Evolutionary conservation across 2,797 vertebrate genomes (phyloP), one percentile per base, ranked within the genome.

Genomic region (Brachyalestes nurse): DNA sequence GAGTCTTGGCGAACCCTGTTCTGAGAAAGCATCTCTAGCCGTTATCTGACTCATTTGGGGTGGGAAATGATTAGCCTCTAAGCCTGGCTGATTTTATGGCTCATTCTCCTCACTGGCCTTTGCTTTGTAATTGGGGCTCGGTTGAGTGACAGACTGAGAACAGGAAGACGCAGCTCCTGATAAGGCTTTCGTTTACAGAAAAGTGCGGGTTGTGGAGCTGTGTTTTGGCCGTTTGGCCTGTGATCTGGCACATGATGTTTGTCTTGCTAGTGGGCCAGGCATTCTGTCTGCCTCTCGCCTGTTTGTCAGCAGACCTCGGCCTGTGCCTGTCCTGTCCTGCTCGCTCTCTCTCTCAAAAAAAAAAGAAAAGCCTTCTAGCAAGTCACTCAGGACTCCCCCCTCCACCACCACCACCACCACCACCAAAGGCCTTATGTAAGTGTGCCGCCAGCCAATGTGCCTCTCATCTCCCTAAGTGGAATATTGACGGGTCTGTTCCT

Each of bases 91-190:
- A 78, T 10, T 83, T 81, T 83, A 79, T 17, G 57, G 62, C 75
- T 88, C 86, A 86, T 76, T 77, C 53, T 70, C 78, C 82, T 85
- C 87, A 84, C 79, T 88, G 84, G 82, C 53, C 75, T 47, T 70
- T 81, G 80, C 84, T 78, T 51, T 77, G 74, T 92, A 90, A 91
- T 91, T 92, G 86, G 85, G 82, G 79, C 84, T 88, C 88, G 38
- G 88, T 87, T 89, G 90, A 86, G 88, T 66, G 77, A 77, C 83
- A 25, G 65, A 83, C 85, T 65, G 85, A 84, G 87, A 88, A 87
- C 87, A 89, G 89, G 89, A 91, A 89, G 87, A 80, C 83, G 87
- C 85, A 83, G 88, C 87, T 89, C 88, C 86, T 75, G 78, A 86
- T 84, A 86, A 0, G 60, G 2, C 67, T 73, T 67, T 64, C 38